Evolutionary conservation across 1,140 invertebrate genomes (phyloP), one percentile per base, ranked within the genome.

Genomic region (Oreohelix idahoensis): DNA sequence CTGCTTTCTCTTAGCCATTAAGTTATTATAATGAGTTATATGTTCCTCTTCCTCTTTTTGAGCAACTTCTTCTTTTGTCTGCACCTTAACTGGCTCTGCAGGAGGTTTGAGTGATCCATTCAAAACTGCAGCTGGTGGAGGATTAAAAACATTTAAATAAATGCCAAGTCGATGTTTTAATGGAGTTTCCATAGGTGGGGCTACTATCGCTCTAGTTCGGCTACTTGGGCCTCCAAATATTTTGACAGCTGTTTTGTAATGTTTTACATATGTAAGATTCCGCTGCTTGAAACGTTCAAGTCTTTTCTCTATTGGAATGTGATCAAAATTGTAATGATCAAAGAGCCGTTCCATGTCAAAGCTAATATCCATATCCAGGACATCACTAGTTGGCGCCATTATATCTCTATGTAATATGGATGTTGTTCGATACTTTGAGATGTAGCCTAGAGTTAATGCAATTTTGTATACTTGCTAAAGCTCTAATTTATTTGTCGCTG

Each of bases 281-380:
- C 91, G 82, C 38, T 88, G 80, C 73, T 88, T 85, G 78, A 90
- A 92, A 5, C 74, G 35, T 26, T 88, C 83, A 38, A 92, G 85
- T n/a, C 89, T 87, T 58, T 91, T 83, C 26, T 88, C 85, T 17
- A 86, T 80, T n/a, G 91, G 88, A 10, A 91, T 85, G 83, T 92
- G 91, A 84, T 92, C 91, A 63, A 89, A 84, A 78, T 92, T 91
- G 74, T 89, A 88, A 2, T 85, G 85, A 79, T 92, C 91, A 89
- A 92, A 92, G 29, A 92, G 85, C 15, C 92, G 83, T 5, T 88
- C 79, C 32, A 92, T 78, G 20, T 87, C 87, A 85, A 88, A 89
- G 76, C 89, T 88, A n/a, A 91, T 86, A 76, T 91, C 89, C 1
- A 78, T 83, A 66, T 88, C 83, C 70, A 86, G 74, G 0, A 89